A percentile compares a stretch with the other conserved stretches of the same genome.
Conservation (phyloP, 2,797 vertebrate genomes). For the Etheostoma nigrum region DNA sequence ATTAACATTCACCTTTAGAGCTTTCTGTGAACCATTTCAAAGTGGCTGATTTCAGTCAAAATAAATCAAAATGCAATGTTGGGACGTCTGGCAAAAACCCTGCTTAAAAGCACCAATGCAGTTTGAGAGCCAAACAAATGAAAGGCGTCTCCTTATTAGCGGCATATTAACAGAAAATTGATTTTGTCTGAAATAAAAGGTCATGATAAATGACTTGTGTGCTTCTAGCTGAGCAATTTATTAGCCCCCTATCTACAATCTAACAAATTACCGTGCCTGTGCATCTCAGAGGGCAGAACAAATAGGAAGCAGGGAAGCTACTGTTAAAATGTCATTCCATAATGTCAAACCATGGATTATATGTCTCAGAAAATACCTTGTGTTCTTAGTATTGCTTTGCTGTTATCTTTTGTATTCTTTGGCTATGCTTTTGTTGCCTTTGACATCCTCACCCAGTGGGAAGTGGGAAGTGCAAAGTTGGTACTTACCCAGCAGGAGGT, state of each 20-base stretch:
- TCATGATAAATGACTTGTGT: constrained; percentile 85
- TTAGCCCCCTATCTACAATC: constrained; percentile 78
- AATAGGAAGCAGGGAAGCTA: constrained; percentile 70
- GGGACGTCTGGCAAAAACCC: constrained; percentile 31
- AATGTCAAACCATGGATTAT: constrained; percentile 85
- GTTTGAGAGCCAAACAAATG: constrained; percentile 75
- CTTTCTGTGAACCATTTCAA: constrained; percentile 54
- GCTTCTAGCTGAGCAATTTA: constrained; percentile 73
- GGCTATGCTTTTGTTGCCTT: constrained; percentile 59
- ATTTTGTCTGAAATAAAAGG: constrained; percentile 86
- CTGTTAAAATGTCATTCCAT: constrained; percentile 83
- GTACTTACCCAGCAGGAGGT: constrained; percentile 54
- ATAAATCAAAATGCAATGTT: constrained; percentile 56
- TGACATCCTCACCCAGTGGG: constrained; percentile 43
- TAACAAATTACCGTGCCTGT: constrained; percentile 77
- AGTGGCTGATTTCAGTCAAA: constrained; percentile 59
- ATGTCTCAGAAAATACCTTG: constrained; percentile 67
- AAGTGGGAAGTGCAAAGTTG: constrained; percentile 51
- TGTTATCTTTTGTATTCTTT: constrained; percentile 67
- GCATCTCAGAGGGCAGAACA: constrained; percentile 70
- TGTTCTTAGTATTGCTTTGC: constrained; percentile 47
- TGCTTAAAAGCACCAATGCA: constrained; percentile 60
- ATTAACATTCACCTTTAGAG: constrained; percentile 50
- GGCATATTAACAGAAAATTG: constrained; percentile 83
- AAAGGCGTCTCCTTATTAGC: constrained; percentile 79